Evolutionary conservation across 2,888 invertebrate species (phyloP).

Genomic region (Alloscopus bannaensis): DNA sequence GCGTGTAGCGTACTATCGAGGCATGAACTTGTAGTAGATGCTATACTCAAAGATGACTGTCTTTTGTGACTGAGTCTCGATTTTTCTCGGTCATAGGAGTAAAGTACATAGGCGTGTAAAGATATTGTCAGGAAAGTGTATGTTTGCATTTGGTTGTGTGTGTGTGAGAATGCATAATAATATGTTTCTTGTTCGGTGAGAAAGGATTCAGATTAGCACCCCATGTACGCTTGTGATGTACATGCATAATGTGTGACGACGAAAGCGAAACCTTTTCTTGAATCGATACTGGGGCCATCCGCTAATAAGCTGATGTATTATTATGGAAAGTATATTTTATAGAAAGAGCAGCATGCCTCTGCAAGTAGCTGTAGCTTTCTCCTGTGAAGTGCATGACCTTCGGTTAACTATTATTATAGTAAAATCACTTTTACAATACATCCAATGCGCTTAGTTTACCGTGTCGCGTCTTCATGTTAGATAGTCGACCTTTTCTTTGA

Average conservation of each 20-base stretch:
- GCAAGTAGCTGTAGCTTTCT: conserved; percentile 26
- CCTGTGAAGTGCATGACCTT: conserved; percentile 30
- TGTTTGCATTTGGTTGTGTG: neutral
- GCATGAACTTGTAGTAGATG: too few species aligned
- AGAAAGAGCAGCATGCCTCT: conserved; percentile 7
- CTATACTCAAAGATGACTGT: too few species aligned
- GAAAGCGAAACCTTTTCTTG: conserved; percentile 4
- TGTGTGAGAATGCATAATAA: neutral
- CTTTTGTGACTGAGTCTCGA: neutral
- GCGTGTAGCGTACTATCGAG: too few species aligned
- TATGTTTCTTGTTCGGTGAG: too few species aligned
- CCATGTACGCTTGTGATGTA: neutral
- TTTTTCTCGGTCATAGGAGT: neutral
- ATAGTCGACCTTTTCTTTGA: too few species aligned
- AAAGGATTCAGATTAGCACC: neutral
- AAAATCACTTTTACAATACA: too few species aligned
- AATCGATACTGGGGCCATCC: conserved; percentile 24
- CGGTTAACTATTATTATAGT: too few species aligned
- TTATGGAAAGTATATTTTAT: conserved; percentile 14
- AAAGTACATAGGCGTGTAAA: neutral
- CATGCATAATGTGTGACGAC: neutral
- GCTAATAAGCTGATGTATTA: neutral
- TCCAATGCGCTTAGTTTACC: too few species aligned
- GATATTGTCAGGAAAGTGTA: neutral
- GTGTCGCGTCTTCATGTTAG: too few species aligned